Evolutionary conservation across 2,113 vertebrate genomes (phyloP).

Genomic region (Caranx melampygus): DNA sequence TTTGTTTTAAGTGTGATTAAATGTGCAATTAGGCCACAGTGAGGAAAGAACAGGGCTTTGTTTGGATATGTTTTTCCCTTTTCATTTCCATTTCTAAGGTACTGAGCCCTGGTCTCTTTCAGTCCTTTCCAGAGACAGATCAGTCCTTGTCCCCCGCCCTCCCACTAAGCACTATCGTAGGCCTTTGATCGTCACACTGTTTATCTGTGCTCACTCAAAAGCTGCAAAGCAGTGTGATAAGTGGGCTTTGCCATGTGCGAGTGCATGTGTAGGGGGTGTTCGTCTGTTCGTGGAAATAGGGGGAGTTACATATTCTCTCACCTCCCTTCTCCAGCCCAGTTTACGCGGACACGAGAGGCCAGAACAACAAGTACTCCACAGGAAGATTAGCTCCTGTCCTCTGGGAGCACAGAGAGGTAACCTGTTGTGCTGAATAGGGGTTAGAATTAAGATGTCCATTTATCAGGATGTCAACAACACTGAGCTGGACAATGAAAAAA

Average conservation of each 20-base stretch:
- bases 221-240: conserved; percentile 68
- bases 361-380: conserved; percentile 42
- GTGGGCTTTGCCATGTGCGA: conserved; percentile 59
- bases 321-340: conserved; percentile 25
- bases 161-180: conserved; percentile 50
- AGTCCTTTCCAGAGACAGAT: conserved; percentile 61
- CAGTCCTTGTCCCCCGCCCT: conserved; percentile 30
- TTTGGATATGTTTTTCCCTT: conserved; percentile 41
- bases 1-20: conserved; percentile 41
- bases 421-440: conserved; percentile 32
- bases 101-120: conserved; percentile 45
- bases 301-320: conserved; percentile 34
- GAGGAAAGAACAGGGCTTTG: conserved; percentile 29
- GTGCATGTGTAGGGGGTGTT: conserved; percentile 43
- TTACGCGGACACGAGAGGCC: conserved; percentile 24
- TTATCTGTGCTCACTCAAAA: conserved; percentile 75
- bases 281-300: conserved; percentile 46
- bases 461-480: conserved; percentile 20
- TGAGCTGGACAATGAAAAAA: conserved; percentile 2
- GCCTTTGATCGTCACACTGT: conserved; percentile 73
- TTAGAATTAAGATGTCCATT: conserved; percentile 6
- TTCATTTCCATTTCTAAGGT: conserved; percentile 55
- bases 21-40: conserved; percentile 32
- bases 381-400: conserved; percentile 50
- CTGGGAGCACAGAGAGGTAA: conserved; percentile 38